Percentiles rank a stretch among this genome's conserved stretches.
Evolutionary conservation across 2,888 invertebrate species (phyloP).

Genomic region (Philonicus albiceps): DNA sequence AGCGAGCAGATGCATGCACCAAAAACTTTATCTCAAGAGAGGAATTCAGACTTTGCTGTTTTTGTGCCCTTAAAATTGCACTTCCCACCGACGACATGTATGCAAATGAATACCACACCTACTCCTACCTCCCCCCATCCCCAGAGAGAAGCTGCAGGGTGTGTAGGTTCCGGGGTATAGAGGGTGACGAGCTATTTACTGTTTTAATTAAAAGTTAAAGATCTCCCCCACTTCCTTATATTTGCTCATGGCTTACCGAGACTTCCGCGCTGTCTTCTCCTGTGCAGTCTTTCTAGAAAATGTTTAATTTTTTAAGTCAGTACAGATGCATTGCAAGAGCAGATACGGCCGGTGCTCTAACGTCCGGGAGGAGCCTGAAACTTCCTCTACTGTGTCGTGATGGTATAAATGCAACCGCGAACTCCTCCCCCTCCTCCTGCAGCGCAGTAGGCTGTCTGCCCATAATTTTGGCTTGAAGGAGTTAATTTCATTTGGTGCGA

Average conservation of each 20-base stretch:
- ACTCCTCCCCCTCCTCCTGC: neutral
- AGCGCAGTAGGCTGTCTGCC: too few relatives aligned
- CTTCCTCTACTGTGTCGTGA: neutral
- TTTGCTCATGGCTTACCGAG: neutral
- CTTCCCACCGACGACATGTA: neutral
- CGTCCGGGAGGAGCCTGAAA: neutral
- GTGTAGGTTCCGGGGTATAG: neutral
- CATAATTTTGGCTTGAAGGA: neutral
- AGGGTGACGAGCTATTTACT: constrained; percentile 6
- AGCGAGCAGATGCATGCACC: neutral
- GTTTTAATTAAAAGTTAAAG: constrained; percentile 36
- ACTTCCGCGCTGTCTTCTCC: neutral
- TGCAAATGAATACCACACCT: constrained; percentile 4
- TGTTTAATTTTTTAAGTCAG: constrained; percentile 13
- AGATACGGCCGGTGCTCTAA: neutral
- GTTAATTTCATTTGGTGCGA: constrained; percentile 16
- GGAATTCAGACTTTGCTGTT: neutral
- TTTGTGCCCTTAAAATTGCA: neutral
- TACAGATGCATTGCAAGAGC: neutral
- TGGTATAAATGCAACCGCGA: neutral
- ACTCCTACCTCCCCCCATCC: too few relatives aligned
- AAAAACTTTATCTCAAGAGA: neutral
- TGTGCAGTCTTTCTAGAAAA: neutral
- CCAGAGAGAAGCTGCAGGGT: neutral
- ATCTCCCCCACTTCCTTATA: neutral